These are phyloP conservation scores for Macaria liturata DNA, from an alignment of 2,888 invertebrate genomes.

Conservation along the genomic window DNA sequence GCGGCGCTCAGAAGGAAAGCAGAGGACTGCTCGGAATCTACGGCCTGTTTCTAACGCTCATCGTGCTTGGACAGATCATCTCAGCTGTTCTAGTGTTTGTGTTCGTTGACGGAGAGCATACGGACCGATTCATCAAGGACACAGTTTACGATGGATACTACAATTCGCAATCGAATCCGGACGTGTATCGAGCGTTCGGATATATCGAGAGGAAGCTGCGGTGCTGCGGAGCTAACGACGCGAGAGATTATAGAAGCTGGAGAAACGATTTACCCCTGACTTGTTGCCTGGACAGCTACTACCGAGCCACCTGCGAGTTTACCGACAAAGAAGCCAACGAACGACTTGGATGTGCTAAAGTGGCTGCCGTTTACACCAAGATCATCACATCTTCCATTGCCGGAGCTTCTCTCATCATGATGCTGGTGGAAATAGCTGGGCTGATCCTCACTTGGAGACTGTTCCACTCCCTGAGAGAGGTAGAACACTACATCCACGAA, in stretches of 20 bases:
- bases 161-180: conserved; percentile 73
- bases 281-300: conserved; percentile 73
- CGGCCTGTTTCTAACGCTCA: conserved; percentile 64
- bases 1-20: conserved; percentile 68
- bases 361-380: conserved; percentile 76
- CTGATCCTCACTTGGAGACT: conserved; percentile 70
- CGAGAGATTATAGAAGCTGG: conserved; percentile 74
- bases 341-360: conserved; percentile 75
- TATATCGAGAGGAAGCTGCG: conserved; percentile 70
- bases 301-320: conserved; percentile 72
- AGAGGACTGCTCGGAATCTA: conserved; percentile 70
- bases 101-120: conserved; percentile 75
- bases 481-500: conserved; percentile 75
- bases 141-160: conserved; percentile 78
- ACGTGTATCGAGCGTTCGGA: conserved; percentile 69
- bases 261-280: conserved; percentile 73
- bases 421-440: conserved; percentile 66
- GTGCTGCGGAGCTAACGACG: conserved; percentile 78
- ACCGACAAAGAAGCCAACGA: conserved; percentile 79
- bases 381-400: conserved; percentile 76
- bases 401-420: conserved; percentile 68
- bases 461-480: conserved; percentile 69
- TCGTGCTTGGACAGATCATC: conserved; percentile 65
- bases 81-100: conserved; percentile 73
- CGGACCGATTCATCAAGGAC: conserved; percentile 74